Conservation (phyloP, 2,113 vertebrate genomes). For the Gulo gulo region DNA sequence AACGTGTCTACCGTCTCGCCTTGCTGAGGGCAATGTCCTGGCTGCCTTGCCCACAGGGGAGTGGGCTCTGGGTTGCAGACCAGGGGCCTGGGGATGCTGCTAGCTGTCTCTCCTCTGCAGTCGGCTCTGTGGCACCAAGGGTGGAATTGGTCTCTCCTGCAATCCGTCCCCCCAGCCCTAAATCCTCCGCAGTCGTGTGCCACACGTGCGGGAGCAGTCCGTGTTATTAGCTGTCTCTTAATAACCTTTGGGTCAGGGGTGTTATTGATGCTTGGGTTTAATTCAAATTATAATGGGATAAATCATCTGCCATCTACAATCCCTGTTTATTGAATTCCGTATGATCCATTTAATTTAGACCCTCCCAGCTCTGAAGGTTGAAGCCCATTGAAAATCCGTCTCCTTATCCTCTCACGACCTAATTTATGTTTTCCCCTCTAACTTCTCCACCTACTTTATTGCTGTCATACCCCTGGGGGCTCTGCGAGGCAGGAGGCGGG, state of each 20-base stretch:
- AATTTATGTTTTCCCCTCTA: slow-evolving; percentile 31
- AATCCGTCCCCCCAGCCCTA: background rate
- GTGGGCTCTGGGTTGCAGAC: background rate
- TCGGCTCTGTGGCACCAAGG: fast-evolving
- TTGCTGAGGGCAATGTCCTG: fast-evolving
- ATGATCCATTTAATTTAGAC: slow-evolving; percentile 60
- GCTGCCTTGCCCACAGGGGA: fast-evolving
- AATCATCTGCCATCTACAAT: background rate
- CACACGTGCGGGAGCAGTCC: fast-evolving
- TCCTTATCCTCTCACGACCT: background rate
- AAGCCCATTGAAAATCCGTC: background rate
- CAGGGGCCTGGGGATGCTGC: fast-evolving
- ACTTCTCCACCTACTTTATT: background rate
- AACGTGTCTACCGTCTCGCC: fast-evolving
- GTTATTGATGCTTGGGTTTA: slow-evolving; percentile 40
- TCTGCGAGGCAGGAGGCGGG: background rate
- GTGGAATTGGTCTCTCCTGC: background rate
- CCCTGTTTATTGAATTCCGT: slow-evolving; percentile 57
- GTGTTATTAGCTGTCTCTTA: background rate
- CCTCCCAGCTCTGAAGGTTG: slow-evolving; percentile 40
- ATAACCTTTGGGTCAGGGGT: slow-evolving; percentile 46
- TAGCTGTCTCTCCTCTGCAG: fast-evolving
- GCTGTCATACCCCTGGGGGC: background rate
- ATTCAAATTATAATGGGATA: slow-evolving; percentile 64
- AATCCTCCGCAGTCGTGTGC: background rate